Percentiles rank a stretch among this genome's conserved stretches.
Conservation (phyloP, 2,888 invertebrate species). For the Drosophila ustulata region DNA sequence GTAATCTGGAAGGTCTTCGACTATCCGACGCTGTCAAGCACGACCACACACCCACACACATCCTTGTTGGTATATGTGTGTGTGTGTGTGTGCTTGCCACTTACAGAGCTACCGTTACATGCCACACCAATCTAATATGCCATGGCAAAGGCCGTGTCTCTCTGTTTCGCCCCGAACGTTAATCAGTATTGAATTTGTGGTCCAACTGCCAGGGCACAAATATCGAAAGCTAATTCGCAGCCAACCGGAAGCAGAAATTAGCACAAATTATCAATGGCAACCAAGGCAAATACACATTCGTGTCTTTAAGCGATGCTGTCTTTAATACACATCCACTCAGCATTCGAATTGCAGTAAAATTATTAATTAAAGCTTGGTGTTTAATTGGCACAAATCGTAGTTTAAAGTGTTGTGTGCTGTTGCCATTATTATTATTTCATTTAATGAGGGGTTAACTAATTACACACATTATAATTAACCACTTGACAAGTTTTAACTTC, state of each 20-base stretch:
- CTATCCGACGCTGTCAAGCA: slow-evolving; percentile 20
- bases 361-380: background rate
- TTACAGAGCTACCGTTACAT: slow-evolving; percentile 19
- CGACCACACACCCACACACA: slow-evolving; percentile 1
- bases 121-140: slow-evolving; percentile 34
- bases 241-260: slow-evolving; percentile 13
- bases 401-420: slow-evolving; percentile 1
- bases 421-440: slow-evolving; percentile 4
- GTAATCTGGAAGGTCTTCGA: slow-evolving; percentile 31
- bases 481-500: slow-evolving; percentile 50
- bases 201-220: slow-evolving; percentile 40
- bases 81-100: slow-evolving; percentile 24
- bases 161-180: slow-evolving; percentile 32
- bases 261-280: slow-evolving; percentile 19
- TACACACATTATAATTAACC: slow-evolving; percentile 50
- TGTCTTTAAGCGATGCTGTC: background rate
- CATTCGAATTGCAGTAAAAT: background rate
- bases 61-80: background rate
- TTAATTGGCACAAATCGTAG: slow-evolving; percentile 3
- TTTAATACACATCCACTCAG: background rate
- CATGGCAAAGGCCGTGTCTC: slow-evolving; percentile 6
- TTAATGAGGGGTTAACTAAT: slow-evolving; percentile 40
- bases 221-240: slow-evolving; percentile 43
- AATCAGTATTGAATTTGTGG: slow-evolving; percentile 58
- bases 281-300: background rate